Evolutionary conservation across 2,797 vertebrate genomes (phyloP), one percentile per base, ranked within the genome.

Genomic region (Schizothorax lantsangensis): DNA sequence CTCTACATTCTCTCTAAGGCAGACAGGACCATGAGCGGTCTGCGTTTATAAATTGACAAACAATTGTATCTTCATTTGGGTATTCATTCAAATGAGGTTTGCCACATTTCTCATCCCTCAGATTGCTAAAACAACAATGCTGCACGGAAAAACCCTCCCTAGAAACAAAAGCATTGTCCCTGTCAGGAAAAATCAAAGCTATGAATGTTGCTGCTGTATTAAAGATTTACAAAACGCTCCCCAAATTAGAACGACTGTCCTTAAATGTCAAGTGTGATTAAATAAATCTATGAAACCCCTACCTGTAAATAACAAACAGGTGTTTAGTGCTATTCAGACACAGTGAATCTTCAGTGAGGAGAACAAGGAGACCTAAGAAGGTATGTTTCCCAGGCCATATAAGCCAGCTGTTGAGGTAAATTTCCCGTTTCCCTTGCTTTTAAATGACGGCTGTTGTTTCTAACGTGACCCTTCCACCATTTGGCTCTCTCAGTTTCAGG

Each of bases 321-420:
- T 52, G 83, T 77, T 66, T 36, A 66, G 38, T 59, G 77, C 26
- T 78, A 15, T 69, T 71, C 47, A 71, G 26, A 57, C 21, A 36
- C 21, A 72, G 81, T 71, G 12, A 66, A 68, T n/a, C 77, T 43
- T 79, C 38, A 62, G 30, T 36, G 33, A 23, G 14, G 36, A n/a
- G 59, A 80, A 79, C 23, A 64, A 45, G 57, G 21, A 73, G 77
- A 66, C 49, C 30, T 38, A 43, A 23, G 36, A 33, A 6, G 9
- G 14, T 40, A 71, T 5, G n/a, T 36, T 73, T 82, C 26, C 7
- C n/a, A 17, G 2, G 14, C 79, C 69, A 57, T 26, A 33, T 49
- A 47, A 26, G 38, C 84, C 87, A 87, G 83, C 89, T 89, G 89
- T 74, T 79, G 71, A 33, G 80, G 26, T 81, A 85, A 43, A 88